A percentile compares a stretch with the other conserved stretches of the same genome.
Evolutionary conservation across 2,888 invertebrate genomes (phyloP).

Genomic region (Halocaridina rubra): DNA sequence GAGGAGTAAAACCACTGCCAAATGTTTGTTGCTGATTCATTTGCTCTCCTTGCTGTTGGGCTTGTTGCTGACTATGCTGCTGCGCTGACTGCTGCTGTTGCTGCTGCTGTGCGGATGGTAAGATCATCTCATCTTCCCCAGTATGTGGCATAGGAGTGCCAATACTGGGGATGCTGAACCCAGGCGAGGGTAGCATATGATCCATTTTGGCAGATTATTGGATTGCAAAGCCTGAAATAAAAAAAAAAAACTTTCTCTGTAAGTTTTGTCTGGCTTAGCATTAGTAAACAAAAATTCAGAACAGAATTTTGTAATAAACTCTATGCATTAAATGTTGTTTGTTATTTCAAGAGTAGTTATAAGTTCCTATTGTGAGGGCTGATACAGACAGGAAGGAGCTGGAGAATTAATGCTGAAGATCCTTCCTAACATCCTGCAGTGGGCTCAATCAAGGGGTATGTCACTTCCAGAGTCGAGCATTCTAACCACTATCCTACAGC

Average conservation of each 20-base stretch:
- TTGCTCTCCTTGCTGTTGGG: slow-evolving; percentile 73
- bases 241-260: neutral
- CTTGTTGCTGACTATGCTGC: slow-evolving; percentile 75
- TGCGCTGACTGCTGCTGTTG: slow-evolving; percentile 61
- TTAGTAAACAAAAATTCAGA: too few species aligned
- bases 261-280: neutral
- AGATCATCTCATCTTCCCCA: slow-evolving; percentile 90
- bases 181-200: slow-evolving; percentile 91
- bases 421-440: too few species aligned
- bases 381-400: too few species aligned
- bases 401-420: too few species aligned
- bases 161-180: slow-evolving; percentile 88
- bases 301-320: too few species aligned
- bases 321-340: too few species aligned
- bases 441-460: too few species aligned
- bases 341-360: too few species aligned
- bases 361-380: too few species aligned
- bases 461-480: too few species aligned
- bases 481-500: too few species aligned
- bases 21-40: slow-evolving; percentile 72
- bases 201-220: slow-evolving; percentile 75
- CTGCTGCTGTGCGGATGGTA: slow-evolving; percentile 77
- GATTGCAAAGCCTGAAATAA: neutral
- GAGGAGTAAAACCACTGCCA: slow-evolving; percentile 75
- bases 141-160: slow-evolving; percentile 91